Percentiles rank a stretch among this genome's conserved stretches.
phyloP scores from a whole-genome alignment of 2,888 invertebrate species.

The Hetaerina titia region DNA sequence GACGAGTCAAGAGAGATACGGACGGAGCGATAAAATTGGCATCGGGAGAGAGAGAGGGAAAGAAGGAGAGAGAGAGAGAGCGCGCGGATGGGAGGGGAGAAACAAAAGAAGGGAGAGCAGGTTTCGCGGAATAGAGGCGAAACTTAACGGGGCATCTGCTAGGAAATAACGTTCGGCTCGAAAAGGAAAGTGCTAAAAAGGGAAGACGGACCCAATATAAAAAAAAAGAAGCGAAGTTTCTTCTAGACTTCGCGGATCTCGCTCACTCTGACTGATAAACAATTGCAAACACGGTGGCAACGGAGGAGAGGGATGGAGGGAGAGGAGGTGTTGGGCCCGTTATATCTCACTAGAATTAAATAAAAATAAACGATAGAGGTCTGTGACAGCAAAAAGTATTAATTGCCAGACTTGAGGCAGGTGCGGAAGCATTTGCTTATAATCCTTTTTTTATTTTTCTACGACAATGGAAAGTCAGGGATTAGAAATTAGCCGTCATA shows the following conservation, averaged over 20 bases:
- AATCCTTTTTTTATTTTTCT: too few species aligned
- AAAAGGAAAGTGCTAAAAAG: constrained; percentile 28
- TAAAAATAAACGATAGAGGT: too few species aligned
- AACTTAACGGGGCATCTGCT: constrained; percentile 2
- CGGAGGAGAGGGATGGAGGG: neutral
- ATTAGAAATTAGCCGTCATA: too few species aligned
- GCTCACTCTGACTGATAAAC: neutral
- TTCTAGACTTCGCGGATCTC: neutral
- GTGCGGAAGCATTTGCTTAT: too few species aligned
- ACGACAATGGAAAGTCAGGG: too few species aligned
- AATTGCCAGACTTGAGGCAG: too few species aligned
- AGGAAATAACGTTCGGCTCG: neutral
- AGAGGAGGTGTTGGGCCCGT: neutral
- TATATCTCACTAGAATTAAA: neutral
- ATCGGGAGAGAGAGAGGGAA: neutral
- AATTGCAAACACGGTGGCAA: neutral
- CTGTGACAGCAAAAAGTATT: too few species aligned
- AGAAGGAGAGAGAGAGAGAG: neutral
- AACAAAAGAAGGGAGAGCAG: neutral
- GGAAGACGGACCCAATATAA: neutral
- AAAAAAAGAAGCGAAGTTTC: neutral
- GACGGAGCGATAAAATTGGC: neutral
- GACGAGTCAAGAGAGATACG: neutral
- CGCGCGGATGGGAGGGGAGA: neutral
- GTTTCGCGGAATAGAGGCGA: constrained; percentile 4